A percentile compares a stretch with the other conserved stretches of the same genome.
Conservation (phyloP, 2,113 vertebrate species). For the Rhodinocichla rosea region DNA sequence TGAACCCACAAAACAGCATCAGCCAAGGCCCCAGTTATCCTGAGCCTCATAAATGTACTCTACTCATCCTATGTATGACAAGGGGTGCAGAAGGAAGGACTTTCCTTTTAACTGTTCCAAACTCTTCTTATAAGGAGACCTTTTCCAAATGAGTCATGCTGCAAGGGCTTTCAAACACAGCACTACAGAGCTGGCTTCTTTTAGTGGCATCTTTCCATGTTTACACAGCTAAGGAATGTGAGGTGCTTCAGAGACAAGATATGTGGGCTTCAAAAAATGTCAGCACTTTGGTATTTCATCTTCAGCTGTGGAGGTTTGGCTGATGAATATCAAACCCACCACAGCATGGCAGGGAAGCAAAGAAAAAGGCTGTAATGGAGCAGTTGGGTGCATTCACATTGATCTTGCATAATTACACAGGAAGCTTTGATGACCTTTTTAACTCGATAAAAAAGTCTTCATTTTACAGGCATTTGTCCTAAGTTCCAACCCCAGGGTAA, state of each 20-base stretch:
- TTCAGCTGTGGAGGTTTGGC: not conserved
- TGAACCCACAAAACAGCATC: not conserved
- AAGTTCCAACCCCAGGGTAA: not conserved
- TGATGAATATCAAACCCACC: not conserved
- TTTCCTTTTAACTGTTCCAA: constrained; percentile 3
- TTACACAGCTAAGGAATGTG: not conserved
- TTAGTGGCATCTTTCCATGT: constrained; percentile 7
- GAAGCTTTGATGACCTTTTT: not conserved
- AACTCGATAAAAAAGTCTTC: not conserved
- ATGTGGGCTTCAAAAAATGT: not conserved
- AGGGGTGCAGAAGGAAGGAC: not conserved
- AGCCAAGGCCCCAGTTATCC: not conserved
- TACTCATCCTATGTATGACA: not conserved
- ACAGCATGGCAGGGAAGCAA: not conserved
- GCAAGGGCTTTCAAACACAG: not conserved
- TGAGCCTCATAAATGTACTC: not conserved
- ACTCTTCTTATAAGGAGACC: constrained; percentile 32
- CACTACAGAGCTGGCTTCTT: not conserved
- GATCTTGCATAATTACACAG: not conserved
- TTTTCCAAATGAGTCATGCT: constrained; percentile 11
- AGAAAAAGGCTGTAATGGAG: not conserved
- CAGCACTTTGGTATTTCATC: not conserved
- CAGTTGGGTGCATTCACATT: not conserved
- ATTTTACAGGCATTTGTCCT: not conserved
- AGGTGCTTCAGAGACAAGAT: constrained; percentile 2